phyloP scores from a whole-genome alignment of 2,888 invertebrate species.

The Cephus sareptanus region DNA sequence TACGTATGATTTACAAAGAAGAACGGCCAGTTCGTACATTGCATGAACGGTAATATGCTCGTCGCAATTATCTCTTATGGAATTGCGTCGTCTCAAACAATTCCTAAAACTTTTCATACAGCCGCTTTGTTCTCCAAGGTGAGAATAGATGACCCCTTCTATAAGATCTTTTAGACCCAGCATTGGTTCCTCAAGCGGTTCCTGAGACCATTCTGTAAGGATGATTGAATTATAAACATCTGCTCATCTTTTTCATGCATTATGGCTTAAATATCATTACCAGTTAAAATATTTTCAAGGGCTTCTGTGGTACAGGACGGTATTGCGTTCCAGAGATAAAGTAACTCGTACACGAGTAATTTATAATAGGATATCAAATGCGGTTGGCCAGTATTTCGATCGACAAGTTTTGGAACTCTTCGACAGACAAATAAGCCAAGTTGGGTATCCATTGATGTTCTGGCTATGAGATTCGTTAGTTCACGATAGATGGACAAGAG shows the following conservation, averaged over 20 bases:
- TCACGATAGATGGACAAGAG: slow-evolving; percentile 59
- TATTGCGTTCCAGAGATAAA: slow-evolving; percentile 77
- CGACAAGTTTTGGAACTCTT: slow-evolving; percentile 51
- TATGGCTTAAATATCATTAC: slow-evolving; percentile 44
- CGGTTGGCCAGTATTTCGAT: slow-evolving; percentile 40
- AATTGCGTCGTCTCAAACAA: slow-evolving; percentile 49
- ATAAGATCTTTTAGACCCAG: slow-evolving; percentile 69
- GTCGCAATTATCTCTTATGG: slow-evolving; percentile 41
- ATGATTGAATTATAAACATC: slow-evolving; percentile 8
- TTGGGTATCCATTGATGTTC: slow-evolving; percentile 55
- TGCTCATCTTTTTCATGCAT: not conserved
- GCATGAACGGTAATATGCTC: slow-evolving; percentile 75
- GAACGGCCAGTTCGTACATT: slow-evolving; percentile 72
- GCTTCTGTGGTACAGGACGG: slow-evolving; percentile 68
- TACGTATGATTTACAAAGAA: slow-evolving; percentile 48
- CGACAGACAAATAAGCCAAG: slow-evolving; percentile 58
- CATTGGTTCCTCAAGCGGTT: slow-evolving; percentile 68
- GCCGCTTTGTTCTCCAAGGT: slow-evolving; percentile 60
- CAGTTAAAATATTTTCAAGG: slow-evolving; percentile 63
- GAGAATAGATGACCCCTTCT: slow-evolving; percentile 67
- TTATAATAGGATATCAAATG: slow-evolving; percentile 67
- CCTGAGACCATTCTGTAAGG: slow-evolving; percentile 57
- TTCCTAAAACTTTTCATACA: slow-evolving; percentile 48
- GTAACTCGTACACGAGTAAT: slow-evolving; percentile 73
- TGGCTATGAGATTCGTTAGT: slow-evolving; percentile 59